phyloP scores from a whole-genome alignment of 2,113 vertebrate genomes.

The Mesoclemmys tuberculata region DNA sequence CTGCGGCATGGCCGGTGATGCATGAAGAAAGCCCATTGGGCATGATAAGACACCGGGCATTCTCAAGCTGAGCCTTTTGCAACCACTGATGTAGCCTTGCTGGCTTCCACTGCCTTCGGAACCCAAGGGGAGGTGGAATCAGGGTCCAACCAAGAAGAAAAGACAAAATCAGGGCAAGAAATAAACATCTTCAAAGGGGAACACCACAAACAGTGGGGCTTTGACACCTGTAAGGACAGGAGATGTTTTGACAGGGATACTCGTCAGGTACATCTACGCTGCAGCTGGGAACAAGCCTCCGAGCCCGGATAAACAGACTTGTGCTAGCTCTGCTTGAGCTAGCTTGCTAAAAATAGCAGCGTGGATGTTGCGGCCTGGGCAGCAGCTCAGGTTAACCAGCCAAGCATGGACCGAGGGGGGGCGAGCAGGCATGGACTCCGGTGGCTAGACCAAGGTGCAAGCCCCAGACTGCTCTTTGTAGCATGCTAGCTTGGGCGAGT shows the following conservation, averaged over 20 bases:
- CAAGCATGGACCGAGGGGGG: too few species aligned
- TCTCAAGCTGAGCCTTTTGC: background rate
- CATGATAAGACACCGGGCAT: background rate
- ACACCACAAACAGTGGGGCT: background rate
- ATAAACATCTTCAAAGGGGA: background rate
- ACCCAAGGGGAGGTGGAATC: background rate
- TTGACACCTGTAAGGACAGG: background rate
- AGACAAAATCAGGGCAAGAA: background rate
- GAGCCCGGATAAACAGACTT: too few species aligned
- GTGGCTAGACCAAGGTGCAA: too few species aligned
- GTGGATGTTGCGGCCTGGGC: too few species aligned
- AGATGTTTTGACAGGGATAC: background rate
- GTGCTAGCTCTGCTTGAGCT: too few species aligned
- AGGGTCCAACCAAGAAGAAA: background rate
- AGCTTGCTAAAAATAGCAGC: too few species aligned
- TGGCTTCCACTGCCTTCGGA: accelerated
- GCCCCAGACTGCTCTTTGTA: too few species aligned
- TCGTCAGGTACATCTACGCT: background rate
- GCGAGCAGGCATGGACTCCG: too few species aligned
- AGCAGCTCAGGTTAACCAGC: too few species aligned
- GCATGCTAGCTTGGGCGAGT: too few species aligned
- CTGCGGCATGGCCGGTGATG: too few species aligned
- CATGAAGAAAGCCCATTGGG: background rate
- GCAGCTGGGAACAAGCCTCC: too few species aligned
- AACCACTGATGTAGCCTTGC: accelerated